These are phyloP conservation scores for Acleris holmiana DNA, from an alignment of 2,888 invertebrate species.

Conservation along the genomic window DNA sequence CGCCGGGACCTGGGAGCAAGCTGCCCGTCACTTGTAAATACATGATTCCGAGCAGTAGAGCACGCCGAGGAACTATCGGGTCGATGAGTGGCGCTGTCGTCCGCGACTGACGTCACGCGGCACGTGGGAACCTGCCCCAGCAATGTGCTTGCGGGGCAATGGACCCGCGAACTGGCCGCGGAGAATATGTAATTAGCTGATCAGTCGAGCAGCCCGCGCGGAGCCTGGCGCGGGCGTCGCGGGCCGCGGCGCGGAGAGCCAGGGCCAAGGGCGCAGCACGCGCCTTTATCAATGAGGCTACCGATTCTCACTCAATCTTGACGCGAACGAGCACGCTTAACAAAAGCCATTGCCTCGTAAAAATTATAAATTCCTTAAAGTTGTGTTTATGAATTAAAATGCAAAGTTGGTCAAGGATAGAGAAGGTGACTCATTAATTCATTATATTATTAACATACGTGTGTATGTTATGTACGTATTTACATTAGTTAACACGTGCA, in stretches of 20 bases:
- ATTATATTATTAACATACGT: no score
- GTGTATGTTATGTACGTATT: background rate
- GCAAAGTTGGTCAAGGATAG: no score
- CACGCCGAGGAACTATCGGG: no score
- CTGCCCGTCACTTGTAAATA: background rate
- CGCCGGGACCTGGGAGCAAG: background rate
- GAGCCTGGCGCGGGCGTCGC: background rate
- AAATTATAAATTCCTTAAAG: no score
- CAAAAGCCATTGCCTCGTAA: no score
- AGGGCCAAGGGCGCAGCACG: background rate
- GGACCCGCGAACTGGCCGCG: constrained; percentile 4
- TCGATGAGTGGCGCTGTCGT: background rate
- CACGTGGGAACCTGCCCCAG: background rate
- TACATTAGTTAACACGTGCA: background rate
- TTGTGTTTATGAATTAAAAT: no score
- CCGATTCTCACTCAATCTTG: background rate
- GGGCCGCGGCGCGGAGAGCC: background rate
- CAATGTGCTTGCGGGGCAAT: constrained; percentile 2
- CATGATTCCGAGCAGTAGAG: no score
- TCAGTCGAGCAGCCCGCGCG: background rate
- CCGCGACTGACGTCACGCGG: constrained; percentile 7
- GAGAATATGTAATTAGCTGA: background rate
- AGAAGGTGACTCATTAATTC: no score
- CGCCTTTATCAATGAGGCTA: background rate
- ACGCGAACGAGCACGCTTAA: background rate